Evolutionary conservation across 2,888 invertebrate genomes (phyloP).

Genomic region (Drosophila fungiperda): DNA sequence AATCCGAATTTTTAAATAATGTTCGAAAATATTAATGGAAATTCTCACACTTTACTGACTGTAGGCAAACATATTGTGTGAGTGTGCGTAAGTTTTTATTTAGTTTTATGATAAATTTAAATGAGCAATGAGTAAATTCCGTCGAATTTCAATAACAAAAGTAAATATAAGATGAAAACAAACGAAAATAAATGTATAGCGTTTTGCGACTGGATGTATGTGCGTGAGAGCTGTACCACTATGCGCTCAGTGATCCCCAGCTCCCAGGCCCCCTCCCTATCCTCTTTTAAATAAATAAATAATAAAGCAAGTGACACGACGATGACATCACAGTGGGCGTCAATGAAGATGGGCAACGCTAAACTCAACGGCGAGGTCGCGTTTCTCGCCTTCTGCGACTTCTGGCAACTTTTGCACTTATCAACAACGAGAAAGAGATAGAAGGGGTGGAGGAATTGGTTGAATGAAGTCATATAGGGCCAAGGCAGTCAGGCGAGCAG

Average conservation of each 20-base stretch:
- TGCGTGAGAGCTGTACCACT: not conserved
- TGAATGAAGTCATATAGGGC: slow-evolving; percentile 60
- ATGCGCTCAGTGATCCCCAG: slow-evolving; percentile 5
- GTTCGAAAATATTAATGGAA: slow-evolving; percentile 21
- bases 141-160: slow-evolving; percentile 54
- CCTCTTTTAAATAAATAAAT: slow-evolving; percentile 10
- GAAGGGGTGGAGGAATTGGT: slow-evolving; percentile 22
- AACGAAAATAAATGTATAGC: slow-evolving; percentile 63
- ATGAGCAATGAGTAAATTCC: slow-evolving; percentile 44
- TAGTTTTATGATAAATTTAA: slow-evolving; percentile 42
- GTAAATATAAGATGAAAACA: slow-evolving; percentile 51
- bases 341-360: slow-evolving; percentile 31
- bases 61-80: not conserved
- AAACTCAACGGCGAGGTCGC: slow-evolving; percentile 40
- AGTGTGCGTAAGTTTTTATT: not conserved
- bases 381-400: slow-evolving; percentile 18
- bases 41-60: slow-evolving; percentile 16
- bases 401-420: slow-evolving; percentile 27
- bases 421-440: slow-evolving; percentile 22
- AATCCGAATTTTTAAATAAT: slow-evolving; percentile 26
- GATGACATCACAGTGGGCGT: slow-evolving; percentile 61
- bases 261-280: not conserved
- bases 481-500: slow-evolving; percentile 1
- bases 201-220: slow-evolving; percentile 3
- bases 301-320: slow-evolving; percentile 56